Percentiles rank a stretch among this genome's conserved stretches.
These are phyloP conservation scores for Amiota minor DNA, from an alignment of 2,888 invertebrate species.

Conservation along the genomic window DNA sequence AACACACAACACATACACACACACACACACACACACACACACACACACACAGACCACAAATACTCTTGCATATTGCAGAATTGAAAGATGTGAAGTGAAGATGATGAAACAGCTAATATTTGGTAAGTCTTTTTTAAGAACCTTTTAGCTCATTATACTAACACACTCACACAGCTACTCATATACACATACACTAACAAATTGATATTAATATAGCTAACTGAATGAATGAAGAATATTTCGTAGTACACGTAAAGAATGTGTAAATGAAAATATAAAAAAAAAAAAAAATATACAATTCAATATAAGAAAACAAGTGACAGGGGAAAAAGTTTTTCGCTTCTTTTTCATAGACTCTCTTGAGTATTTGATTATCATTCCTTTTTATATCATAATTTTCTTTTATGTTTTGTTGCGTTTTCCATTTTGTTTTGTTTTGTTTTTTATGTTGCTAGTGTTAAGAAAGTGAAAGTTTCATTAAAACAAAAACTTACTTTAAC, in stretches of 20 bases:
- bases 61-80: not conserved
- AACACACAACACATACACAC: not conserved
- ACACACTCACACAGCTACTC: not conserved
- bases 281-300: too few species aligned
- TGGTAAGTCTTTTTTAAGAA: not conserved
- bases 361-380: not conserved
- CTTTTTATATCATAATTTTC: not conserved
- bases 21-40: conserved; percentile 8
- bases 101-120: too few species aligned
- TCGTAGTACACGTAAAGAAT: not conserved
- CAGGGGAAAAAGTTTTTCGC: not conserved
- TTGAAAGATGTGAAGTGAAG: not conserved
- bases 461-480: conserved; percentile 15
- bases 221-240: conserved; percentile 3
- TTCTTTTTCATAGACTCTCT: not conserved
- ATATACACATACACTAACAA: conserved; percentile 12
- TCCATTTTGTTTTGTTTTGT: not conserved
- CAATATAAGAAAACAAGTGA: not conserved
- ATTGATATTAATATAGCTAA: conserved; percentile 30
- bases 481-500: conserved; percentile 11
- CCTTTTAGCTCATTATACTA: not conserved
- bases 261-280: not conserved
- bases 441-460: not conserved
- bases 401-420: not conserved
- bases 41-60: not conserved